Evolutionary conservation across 2,888 invertebrate species (phyloP), one percentile per base, ranked within the genome.

Genomic region (Drosophila bunnanda): DNA sequence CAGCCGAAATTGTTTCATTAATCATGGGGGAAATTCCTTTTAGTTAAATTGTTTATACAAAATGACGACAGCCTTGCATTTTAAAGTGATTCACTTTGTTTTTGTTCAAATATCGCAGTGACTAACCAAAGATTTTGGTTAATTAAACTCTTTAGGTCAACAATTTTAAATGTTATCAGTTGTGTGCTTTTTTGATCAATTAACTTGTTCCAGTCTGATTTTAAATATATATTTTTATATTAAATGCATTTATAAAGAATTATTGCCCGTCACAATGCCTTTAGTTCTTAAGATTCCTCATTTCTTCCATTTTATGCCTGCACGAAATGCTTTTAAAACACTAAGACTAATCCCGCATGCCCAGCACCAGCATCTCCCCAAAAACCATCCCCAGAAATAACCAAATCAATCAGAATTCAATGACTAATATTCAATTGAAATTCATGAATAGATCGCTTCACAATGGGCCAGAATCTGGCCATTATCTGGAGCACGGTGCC

Each of bases 391-490:
- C 2, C 8, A 13, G 6, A 39, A 28, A n/a, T 12, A 20, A 0
- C 7, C 3, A 39, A 12, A 20, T 5, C 6, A 34, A 39, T 4
- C 3, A 1, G 20, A 32, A 17, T 10, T 28, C 3, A 6, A 5
- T 5, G 5, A 8, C 17, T 52, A 17, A 65, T 64, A 5, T 22
- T 0, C 22, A 2, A 30, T 8, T n/a, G 39, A 4, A 10, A 38
- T 46, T n/a, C 4, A 10, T 20, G 5, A 25, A 15, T 50, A 79
- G 96, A 94, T 73, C 94, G 96, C 76, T 97, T 96, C 92, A 94
- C 95, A 0, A 96, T 97, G 75, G 97, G 97, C n/a, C 97, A 97
- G 92, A 97, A 97, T 92, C 94, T 97, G 66, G 96, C 96, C 1
- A 95, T 95, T 73, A 95, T 96, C 12, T 97, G 97, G 97, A 96